Percentiles rank a stretch among this genome's conserved stretches.
phyloP scores from a whole-genome alignment of 2,888 invertebrate genomes.

The Leptogaster cylindrica region DNA sequence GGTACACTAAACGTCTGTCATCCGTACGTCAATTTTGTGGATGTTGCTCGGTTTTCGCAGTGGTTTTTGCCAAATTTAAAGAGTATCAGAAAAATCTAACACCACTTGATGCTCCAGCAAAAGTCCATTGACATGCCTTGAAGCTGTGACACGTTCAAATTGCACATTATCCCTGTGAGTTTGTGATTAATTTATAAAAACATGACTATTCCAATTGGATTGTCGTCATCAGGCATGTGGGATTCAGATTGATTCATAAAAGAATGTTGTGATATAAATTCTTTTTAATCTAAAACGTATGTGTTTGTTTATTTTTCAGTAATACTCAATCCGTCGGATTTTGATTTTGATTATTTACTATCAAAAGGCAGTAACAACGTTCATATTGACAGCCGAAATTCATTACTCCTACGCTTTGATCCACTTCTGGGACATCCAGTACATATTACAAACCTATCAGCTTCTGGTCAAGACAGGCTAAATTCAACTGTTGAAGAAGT shows the following conservation, averaged over 20 bases:
- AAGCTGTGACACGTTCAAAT: background rate
- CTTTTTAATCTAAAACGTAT: background rate
- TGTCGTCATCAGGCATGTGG: conserved; percentile 17
- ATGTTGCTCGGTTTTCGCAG: conserved; percentile 40
- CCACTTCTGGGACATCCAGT: conserved; percentile 59
- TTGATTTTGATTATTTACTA: conserved; percentile 61
- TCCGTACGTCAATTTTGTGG: conserved; percentile 42
- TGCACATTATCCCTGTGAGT: background rate
- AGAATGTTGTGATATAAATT: background rate
- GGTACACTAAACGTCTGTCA: conserved; percentile 41
- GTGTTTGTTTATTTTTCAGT: conserved; percentile 51
- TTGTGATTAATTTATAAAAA: conserved; percentile 12
- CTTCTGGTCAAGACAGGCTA: conserved; percentile 47
- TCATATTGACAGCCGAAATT: conserved; percentile 54
- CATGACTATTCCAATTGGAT: conserved; percentile 16
- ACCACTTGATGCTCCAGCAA: background rate
- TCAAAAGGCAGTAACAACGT: conserved; percentile 56
- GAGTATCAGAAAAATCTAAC: background rate
- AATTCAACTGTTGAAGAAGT: conserved; percentile 56
- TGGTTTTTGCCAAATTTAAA: conserved; percentile 5
- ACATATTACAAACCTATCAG: conserved; percentile 48
- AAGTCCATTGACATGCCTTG: background rate
- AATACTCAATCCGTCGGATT: conserved; percentile 60
- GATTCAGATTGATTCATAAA: background rate
- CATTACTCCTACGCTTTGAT: conserved; percentile 60